These are phyloP conservation scores for Chelon labrosus DNA, from an alignment of 2,797 vertebrate genomes.

Conservation along the genomic window DNA sequence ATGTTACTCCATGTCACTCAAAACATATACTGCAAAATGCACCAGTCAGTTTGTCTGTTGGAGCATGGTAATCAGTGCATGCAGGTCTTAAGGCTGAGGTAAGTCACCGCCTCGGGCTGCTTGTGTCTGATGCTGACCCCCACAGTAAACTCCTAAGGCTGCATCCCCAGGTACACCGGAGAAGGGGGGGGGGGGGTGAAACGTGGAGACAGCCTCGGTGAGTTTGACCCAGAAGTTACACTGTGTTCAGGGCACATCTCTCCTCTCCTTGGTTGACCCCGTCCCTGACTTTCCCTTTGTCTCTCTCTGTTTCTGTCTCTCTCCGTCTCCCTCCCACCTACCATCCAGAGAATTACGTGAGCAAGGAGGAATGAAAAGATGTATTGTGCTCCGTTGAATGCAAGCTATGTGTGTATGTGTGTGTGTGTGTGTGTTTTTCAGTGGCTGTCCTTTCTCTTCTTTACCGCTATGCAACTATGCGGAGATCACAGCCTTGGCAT, in stretches of 20 bases:
- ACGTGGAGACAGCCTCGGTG: constrained; percentile 45
- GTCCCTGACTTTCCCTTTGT: constrained; percentile 60
- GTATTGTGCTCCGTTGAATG: constrained; percentile 81
- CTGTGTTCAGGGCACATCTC: constrained; percentile 53
- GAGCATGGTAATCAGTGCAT: constrained; percentile 13
- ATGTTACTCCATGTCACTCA: background rate
- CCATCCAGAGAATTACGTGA: constrained; percentile 74
- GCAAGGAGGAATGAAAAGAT: constrained; percentile 79
- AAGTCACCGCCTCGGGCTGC: constrained; percentile 36
- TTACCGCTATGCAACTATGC: constrained; percentile 40
- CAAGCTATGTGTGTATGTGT: constrained; percentile 51
- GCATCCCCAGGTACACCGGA: constrained; percentile 30
- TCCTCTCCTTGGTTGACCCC: constrained; percentile 56
- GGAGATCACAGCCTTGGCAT: constrained; percentile 40
- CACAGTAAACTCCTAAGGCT: constrained; percentile 16
- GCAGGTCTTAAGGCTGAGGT: constrained; percentile 40
- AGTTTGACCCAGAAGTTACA: constrained; percentile 60
- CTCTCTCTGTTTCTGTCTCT: constrained; percentile 38
- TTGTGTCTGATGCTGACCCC: constrained; percentile 54
- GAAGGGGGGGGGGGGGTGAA: constrained; percentile 44
- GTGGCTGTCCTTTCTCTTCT: constrained; percentile 31
- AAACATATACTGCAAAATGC: background rate
- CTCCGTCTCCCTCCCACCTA: constrained; percentile 67
- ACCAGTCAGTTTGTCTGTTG: constrained; percentile 1
- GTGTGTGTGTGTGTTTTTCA: constrained; percentile 1